Percentiles rank a stretch among this genome's conserved stretches.
These are phyloP conservation scores for Crossaster papposus DNA, from an alignment of 53 echinoderm and acorn worm genomes.

Conservation along the genomic window DNA sequence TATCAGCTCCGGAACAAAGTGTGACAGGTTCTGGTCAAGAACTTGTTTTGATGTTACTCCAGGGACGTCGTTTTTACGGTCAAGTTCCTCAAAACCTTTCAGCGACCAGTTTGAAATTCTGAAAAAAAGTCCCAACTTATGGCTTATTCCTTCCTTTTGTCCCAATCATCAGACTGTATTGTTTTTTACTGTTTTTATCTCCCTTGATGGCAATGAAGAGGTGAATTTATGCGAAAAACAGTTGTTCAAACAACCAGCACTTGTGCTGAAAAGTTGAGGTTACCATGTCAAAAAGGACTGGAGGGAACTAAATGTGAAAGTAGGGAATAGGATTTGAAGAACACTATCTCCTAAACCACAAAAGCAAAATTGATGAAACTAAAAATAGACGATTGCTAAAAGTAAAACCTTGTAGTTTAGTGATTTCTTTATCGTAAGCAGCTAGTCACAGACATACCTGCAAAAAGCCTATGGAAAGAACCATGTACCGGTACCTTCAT, in stretches of 20 bases:
- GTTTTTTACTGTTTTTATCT: neutral
- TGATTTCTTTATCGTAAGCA: too few species aligned
- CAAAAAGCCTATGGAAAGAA: too few species aligned
- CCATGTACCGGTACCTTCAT: too few species aligned
- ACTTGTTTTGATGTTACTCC: conserved; percentile 28
- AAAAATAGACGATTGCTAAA: too few species aligned
- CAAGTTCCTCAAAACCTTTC: conserved; percentile 28
- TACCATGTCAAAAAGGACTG: neutral
- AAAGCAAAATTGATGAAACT: too few species aligned
- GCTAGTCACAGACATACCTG: too few species aligned
- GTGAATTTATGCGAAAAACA: neutral
- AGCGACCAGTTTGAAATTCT: neutral
- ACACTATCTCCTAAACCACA: too few species aligned
- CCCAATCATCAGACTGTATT: neutral
- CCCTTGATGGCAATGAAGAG: conserved; percentile 12
- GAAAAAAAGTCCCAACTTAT: conserved; percentile 14
- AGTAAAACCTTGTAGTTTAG: too few species aligned
- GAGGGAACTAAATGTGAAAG: neutral
- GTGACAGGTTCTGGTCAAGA: neutral
- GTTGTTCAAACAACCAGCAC: neutral
- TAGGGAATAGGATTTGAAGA: neutral
- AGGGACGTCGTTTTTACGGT: neutral
- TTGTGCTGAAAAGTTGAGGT: neutral
- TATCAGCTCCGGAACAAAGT: neutral
- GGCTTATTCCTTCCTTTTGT: neutral